phyloP scores from a whole-genome alignment of 2,797 vertebrate genomes.

The Mormyrops attenuatus region DNA sequence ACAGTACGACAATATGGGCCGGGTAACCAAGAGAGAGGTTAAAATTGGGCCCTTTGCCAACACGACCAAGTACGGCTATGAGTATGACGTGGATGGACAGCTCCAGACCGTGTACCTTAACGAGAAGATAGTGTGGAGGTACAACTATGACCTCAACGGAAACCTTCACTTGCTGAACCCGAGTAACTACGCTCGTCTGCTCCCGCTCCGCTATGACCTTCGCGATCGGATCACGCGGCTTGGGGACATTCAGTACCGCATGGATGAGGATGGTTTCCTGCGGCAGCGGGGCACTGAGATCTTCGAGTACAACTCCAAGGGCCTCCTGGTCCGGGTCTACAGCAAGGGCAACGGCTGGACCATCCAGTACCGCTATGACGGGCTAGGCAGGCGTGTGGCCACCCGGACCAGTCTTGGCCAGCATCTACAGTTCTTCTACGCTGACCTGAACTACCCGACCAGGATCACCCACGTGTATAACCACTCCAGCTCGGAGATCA shows the following conservation, averaged over 20 bases:
- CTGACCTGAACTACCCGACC: constrained; percentile 91
- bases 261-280: constrained; percentile 94
- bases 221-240: constrained; percentile 92
- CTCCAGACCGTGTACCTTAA: constrained; percentile 95
- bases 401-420: constrained; percentile 89
- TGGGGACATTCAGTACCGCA: constrained; percentile 85
- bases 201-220: constrained; percentile 87
- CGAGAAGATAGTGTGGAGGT: constrained; percentile 97
- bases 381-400: constrained; percentile 85
- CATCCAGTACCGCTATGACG: constrained; percentile 93
- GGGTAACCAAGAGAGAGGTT: constrained; percentile 93
- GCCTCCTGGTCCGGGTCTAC: constrained; percentile 87
- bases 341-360: constrained; percentile 96
- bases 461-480: constrained; percentile 97
- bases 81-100: constrained; percentile 95
- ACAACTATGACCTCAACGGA: constrained; percentile 93
- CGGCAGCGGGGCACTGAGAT: constrained; percentile 91
- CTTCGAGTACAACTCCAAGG: constrained; percentile 97
- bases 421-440: constrained; percentile 96
- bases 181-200: constrained; percentile 85
- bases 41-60: constrained; percentile 97
- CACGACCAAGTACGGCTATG: constrained; percentile 93
- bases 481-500: constrained; percentile 97
- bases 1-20: constrained; percentile 95
- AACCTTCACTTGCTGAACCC: constrained; percentile 94